Conservation (phyloP, 2,113 vertebrate species). For the Oceanodroma tethys region DNA sequence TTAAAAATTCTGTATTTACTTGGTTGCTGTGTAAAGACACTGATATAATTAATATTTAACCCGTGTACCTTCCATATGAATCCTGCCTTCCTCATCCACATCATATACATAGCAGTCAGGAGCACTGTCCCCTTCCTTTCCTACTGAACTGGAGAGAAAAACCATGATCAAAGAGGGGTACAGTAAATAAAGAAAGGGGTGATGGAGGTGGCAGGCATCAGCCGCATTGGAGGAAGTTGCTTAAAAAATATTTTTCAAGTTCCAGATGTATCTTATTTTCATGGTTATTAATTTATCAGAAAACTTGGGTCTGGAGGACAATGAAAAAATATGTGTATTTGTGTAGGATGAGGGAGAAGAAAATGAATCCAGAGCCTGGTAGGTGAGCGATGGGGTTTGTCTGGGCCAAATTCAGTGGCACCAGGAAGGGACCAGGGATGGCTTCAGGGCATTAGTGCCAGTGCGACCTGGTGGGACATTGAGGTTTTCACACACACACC, state of each 20-base stretch:
- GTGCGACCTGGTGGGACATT: background rate
- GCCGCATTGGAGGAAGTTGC: background rate
- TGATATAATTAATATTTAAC: background rate
- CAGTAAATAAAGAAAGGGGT: background rate
- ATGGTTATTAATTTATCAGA: background rate
- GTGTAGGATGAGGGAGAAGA: background rate
- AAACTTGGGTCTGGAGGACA: background rate
- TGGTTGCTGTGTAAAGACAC: background rate
- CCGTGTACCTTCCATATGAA: background rate
- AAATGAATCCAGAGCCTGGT: background rate
- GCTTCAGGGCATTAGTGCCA: background rate
- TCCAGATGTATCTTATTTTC: background rate
- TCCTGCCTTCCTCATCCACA: background rate
- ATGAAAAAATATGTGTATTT: background rate
- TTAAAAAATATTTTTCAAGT: background rate
- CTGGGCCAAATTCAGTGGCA: background rate
- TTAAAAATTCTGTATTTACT: slow-evolving; percentile 14
- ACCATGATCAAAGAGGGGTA: background rate
- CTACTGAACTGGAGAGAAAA: background rate
- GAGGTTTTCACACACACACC: background rate
- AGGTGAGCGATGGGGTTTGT: background rate
- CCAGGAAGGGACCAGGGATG: background rate
- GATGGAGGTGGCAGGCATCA: fast-evolving
- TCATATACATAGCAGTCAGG: background rate
- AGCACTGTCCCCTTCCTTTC: background rate